Evolutionary conservation across 2,113 vertebrate genomes (phyloP).

Genomic region (Sapayoa aenigma): DNA sequence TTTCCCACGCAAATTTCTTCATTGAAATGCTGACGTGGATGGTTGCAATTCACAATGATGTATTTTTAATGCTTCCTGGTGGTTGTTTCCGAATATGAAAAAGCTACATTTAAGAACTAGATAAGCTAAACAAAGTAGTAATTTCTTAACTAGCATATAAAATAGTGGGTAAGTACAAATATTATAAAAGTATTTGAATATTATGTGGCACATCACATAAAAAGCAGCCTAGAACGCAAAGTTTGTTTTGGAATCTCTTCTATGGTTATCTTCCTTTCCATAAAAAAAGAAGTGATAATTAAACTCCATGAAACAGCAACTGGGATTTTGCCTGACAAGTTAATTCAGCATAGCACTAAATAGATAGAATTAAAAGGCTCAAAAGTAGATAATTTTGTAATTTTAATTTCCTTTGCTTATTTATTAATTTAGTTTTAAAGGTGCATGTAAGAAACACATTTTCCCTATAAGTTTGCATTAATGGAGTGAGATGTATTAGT

Average conservation of each 20-base stretch:
- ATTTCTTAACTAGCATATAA: not conserved
- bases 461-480: not conserved
- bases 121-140: not conserved
- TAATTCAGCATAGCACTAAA: not conserved
- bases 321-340: not conserved
- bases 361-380: not conserved
- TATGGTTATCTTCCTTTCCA: not conserved
- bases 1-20: not conserved
- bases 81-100: not conserved
- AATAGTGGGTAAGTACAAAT: not conserved
- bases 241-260: not conserved
- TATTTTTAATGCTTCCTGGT: not conserved
- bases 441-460: not conserved
- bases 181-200: not conserved
- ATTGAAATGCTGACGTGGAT: not conserved
- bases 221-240: not conserved
- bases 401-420: not conserved
- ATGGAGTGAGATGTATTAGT: not conserved
- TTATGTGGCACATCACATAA: not conserved
- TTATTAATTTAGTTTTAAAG: not conserved
- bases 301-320: not conserved
- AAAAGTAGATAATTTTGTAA: not conserved
- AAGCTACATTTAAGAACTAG: not conserved
- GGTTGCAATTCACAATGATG: not conserved
- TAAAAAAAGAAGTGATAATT: not conserved